Percentiles rank a stretch among this genome's conserved stretches.
phyloP scores from a whole-genome alignment of 2,797 vertebrate species.

The Chelidonichthys spinosus region DNA sequence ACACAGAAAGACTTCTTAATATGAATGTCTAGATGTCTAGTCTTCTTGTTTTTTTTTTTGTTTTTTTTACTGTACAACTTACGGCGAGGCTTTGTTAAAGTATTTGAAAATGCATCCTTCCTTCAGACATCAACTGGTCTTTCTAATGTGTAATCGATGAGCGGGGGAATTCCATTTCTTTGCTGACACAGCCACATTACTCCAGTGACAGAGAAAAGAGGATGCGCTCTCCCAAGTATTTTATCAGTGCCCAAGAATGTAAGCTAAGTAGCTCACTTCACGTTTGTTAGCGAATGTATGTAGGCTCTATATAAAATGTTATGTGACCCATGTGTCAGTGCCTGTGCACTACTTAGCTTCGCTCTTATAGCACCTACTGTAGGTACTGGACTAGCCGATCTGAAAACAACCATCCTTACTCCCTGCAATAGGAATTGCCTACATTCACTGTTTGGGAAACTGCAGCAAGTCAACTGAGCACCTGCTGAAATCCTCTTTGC shows the following conservation, averaged over 20 bases:
- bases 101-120: conserved; percentile 61
- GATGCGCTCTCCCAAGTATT: conserved; percentile 61
- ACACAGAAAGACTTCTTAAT: conserved; percentile 91
- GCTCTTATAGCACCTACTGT: conserved; percentile 78
- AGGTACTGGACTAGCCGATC: conserved; percentile 76
- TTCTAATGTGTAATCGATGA: conserved; percentile 20
- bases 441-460: conserved; percentile 43
- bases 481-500: conserved; percentile 49
- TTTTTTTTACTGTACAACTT: conserved; percentile 74
- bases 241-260: conserved; percentile 79
- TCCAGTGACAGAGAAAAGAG: conserved; percentile 37
- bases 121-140: conserved; percentile 35
- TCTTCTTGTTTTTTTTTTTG: conserved; percentile 38
- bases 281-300: conserved; percentile 81
- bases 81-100: conserved; percentile 70
- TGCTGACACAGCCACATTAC: conserved; percentile 33
- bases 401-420: conserved; percentile 68
- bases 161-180: conserved; percentile 37
- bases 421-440: conserved; percentile 45
- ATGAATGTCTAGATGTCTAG: conserved; percentile 78
- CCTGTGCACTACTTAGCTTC: conserved; percentile 82
- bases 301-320: conserved; percentile 78
- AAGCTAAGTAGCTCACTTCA: conserved; percentile 81
- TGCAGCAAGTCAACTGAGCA: conserved; percentile 25
- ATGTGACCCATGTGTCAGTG: conserved; percentile 79